Conservation (phyloP, 2,113 vertebrate species). For the Lonchura striata region DNA sequence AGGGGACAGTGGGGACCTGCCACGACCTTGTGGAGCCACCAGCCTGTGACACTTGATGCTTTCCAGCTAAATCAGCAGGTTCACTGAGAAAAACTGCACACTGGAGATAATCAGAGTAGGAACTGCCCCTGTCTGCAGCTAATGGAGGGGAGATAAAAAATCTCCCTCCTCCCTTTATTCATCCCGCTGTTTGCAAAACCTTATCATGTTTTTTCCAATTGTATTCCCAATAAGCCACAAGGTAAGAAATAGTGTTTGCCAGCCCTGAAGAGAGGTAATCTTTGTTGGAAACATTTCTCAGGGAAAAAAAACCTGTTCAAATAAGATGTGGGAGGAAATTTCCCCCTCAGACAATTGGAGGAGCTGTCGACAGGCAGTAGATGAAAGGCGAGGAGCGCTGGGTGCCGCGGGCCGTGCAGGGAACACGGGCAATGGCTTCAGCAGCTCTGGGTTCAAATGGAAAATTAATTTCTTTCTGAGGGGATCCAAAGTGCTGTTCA, state of each 20-base stretch:
- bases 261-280: neutral
- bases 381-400: neutral
- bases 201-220: neutral
- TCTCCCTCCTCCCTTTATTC: neutral
- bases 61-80: neutral
- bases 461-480: neutral
- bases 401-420: neutral
- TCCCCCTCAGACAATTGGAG: neutral
- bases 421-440: neutral
- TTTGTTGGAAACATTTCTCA: neutral
- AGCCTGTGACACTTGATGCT: neutral
- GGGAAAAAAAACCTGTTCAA: neutral
- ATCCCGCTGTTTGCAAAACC: neutral
- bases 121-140: neutral
- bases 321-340: slow-evolving; percentile 24
- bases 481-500: neutral
- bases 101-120: neutral
- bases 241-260: neutral
- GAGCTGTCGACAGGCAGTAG: neutral
- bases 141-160: neutral
- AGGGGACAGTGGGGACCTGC: neutral
- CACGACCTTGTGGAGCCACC: neutral
- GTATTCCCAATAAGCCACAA: neutral
- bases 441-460: neutral
- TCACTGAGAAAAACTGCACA: neutral